Evolutionary conservation across 2,888 invertebrate species (phyloP), one percentile per base, ranked within the genome.

Genomic region (Melieria picta): DNA sequence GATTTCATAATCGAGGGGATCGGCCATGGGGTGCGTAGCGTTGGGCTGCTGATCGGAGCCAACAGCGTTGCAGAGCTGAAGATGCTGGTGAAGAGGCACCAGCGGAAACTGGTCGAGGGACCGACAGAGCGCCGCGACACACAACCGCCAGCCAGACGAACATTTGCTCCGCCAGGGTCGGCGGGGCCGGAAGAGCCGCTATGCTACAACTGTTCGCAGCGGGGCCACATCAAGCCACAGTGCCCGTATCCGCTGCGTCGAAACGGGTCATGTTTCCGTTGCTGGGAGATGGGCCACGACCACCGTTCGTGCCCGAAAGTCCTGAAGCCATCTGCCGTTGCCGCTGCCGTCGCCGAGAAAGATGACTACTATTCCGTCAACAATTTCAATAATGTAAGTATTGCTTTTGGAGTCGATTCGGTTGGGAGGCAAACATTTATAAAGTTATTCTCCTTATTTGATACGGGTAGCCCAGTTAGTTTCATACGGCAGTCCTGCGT

Each of bases 201-300:
- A 55, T 69, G 69, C 9, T 72, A 56, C n/a, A 72, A 69, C 7
- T 72, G 65, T 30, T 67, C 65, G 4, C 61, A 65, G 9, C 16
- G 62, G 46, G 66, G 58, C 4, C 65, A 69, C 13, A 65, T 73
- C 11, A 65, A 73, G 45, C 70, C 68, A n/a, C 66, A 70, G 47
- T 74, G 75, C 46, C 72, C 70, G 10, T 69, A 65, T 16, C 62
- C 70, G 50, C 45, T 65, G 4, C 61, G 72, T 10, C 66, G 42
- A n/a, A 55, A 71, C 55, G 73, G 70, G 30, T 72, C 70, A 10
- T 73, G 70, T n/a, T 73, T 73, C 60, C 70, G 70, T 5, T 70
- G 74, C 56, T 69, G 69, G 61, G 43, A 56, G 4, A 69, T 62
- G 66, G 74, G 69, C 1, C 73, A 69, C 57, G 72, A 71, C 9